Evolutionary conservation across 37 sponge, comb jelly and placozoan species (phyloP), one percentile per base, ranked within the genome.

Genomic region (Ephydatia muelleri): DNA sequence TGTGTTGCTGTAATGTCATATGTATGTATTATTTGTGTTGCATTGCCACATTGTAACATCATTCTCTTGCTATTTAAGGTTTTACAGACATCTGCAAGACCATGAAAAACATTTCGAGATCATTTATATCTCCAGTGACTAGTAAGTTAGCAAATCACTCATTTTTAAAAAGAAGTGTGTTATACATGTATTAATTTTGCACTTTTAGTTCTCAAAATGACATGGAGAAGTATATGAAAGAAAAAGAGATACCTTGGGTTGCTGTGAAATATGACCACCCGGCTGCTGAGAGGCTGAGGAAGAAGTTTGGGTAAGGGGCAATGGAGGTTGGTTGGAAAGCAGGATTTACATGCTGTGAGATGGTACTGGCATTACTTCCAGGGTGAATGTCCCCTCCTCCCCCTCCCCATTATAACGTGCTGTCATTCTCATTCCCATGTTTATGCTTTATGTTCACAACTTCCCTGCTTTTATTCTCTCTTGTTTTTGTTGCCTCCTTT

Each of bases 61-160:
- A 33, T 14, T 31, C 68, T 32, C 28, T 66, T 11, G 21, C n/a
- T 35, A 2, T 76, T 86, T 29, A 75, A 93, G 94, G 77, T 94
- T 94, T 67, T 90, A 94, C 74, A 83, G 81, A 23, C 65, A 81
- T 21, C 37, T 94, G 80, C 90, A 94, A 72, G 77, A 94, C 76
- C 81, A 88, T 33, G 77, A 67, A 22, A 83, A 75, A 40, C 19
- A 38, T 9, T 94, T 94, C 82, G 85, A 90, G 34, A 16, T 94
- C 19, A 22, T 94, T n/a, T 94, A 91, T 69, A 78, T 94, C 22
- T 91, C 94, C n/a, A 94, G 92, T 82, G 94, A 94, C 76, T 81
- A 94, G 94, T 94, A 67, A 79, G 91, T 90, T 65, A 94, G 94
- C 90, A 67, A 79, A 88, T 90, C 38, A 26, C 33, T 68, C 65